Evolutionary conservation across 1,140 invertebrate genomes (phyloP).

Genomic region (Heliothis virescens): DNA sequence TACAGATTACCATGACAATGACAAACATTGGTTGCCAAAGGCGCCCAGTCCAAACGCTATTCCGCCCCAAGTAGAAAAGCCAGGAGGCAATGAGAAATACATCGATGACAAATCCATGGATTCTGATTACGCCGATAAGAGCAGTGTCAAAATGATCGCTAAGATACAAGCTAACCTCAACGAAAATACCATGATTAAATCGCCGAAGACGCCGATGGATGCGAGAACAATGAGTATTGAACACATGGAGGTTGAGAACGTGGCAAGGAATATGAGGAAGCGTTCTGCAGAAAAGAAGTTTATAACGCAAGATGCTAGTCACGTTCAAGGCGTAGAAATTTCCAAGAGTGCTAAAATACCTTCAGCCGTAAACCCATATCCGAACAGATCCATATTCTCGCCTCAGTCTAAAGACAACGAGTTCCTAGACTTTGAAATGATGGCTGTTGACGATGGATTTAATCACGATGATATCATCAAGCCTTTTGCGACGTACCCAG

Average conservation of each 20-base stretch:
- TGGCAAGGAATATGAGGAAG: conserved; percentile 68
- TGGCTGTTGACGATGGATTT: conserved; percentile 89
- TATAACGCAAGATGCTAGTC: conserved; percentile 77
- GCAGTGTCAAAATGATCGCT: conserved; percentile 81
- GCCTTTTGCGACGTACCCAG: conserved; percentile 89
- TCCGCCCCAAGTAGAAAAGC: conserved; percentile 77
- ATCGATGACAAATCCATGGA: conserved; percentile 82
- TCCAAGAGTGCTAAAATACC: conserved; percentile 82
- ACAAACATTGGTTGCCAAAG: conserved; percentile 78
- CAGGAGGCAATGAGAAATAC: conserved; percentile 78
- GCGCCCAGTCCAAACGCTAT: conserved; percentile 73
- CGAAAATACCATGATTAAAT: conserved; percentile 84
- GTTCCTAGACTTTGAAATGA: conserved; percentile 90
- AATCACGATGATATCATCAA: conserved; percentile 88
- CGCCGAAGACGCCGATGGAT: conserved; percentile 81
- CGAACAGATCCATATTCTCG: conserved; percentile 90
- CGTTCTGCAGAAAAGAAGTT: conserved; percentile 85
- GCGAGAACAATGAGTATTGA: conserved; percentile 75
- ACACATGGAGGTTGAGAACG: conserved; percentile 73
- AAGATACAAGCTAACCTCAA: conserved; percentile 83
- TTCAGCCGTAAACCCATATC: conserved; percentile 75
- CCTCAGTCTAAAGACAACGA: conserved; percentile 90
- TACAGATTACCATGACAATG: conserved; percentile 68
- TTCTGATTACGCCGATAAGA: conserved; percentile 76
- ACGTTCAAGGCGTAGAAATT: conserved; percentile 80